Conservation (phyloP, 1,140 invertebrate genomes). For the Drosophila bifasciata region DNA sequence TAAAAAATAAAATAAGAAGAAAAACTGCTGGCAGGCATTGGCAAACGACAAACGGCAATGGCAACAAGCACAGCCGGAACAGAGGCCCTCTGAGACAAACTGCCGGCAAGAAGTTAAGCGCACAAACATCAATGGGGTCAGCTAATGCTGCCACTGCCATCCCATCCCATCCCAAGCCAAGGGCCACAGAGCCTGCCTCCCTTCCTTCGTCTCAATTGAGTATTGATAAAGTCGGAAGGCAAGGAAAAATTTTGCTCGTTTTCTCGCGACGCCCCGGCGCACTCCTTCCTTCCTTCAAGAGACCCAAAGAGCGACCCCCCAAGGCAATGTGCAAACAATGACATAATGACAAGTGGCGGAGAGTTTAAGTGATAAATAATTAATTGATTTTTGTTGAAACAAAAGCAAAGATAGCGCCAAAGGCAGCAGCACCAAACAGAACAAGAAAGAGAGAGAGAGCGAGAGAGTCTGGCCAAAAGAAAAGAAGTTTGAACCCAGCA, state of each 20-base stretch:
- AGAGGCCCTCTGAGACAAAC: constrained; percentile 71
- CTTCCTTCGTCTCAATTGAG: constrained; percentile 71
- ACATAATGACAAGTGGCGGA: constrained; percentile 84
- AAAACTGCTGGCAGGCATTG: constrained; percentile 39
- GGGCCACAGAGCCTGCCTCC: neutral
- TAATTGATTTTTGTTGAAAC: constrained; percentile 83
- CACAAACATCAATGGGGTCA: constrained; percentile 77
- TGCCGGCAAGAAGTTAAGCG: constrained; percentile 74
- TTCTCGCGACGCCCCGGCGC: constrained; percentile 12
- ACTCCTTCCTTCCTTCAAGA: constrained; percentile 3
- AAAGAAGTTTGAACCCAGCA: constrained; percentile 67
- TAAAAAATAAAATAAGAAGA: constrained; percentile 73
- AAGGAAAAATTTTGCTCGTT: constrained; percentile 50
- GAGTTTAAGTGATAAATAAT: constrained; percentile 84
- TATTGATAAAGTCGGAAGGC: constrained; percentile 81
- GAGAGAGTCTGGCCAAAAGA: constrained; percentile 23
- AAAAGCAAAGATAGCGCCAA: constrained; percentile 56
- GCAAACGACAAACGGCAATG: neutral
- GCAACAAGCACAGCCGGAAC: constrained; percentile 31
- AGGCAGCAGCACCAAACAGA: neutral
- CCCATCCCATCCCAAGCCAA: constrained; percentile 9
- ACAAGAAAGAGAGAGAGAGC: neutral
- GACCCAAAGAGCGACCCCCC: constrained; percentile 31
- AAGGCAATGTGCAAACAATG: constrained; percentile 82
- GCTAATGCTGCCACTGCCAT: constrained; percentile 57